Conservation (phyloP, 2,888 invertebrate genomes). For the Octonoba sinensis region DNA sequence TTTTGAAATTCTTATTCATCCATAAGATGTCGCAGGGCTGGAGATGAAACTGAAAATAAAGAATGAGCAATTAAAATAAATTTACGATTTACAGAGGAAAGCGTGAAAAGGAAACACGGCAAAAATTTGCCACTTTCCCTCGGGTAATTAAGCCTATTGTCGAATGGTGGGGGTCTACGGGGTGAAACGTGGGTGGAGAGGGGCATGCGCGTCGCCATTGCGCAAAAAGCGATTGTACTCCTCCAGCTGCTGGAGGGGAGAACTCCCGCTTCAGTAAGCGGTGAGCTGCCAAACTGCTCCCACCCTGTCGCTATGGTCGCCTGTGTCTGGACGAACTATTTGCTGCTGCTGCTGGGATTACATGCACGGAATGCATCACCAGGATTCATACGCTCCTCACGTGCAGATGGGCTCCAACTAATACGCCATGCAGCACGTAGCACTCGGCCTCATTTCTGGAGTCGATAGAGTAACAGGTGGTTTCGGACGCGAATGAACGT, state of each 20-base stretch:
- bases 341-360: background rate
- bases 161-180: background rate
- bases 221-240: conserved; percentile 19
- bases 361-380: background rate
- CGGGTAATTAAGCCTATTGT: conserved; percentile 51
- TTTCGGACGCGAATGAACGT: too few relatives aligned
- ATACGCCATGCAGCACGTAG: too few relatives aligned
- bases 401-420: too few relatives aligned
- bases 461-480: too few relatives aligned
- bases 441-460: too few relatives aligned
- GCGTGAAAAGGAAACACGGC: conserved; percentile 39
- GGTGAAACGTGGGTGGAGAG: background rate
- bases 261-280: conserved; percentile 26
- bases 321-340: background rate
- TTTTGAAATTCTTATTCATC: background rate
- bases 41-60: background rate
- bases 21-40: background rate
- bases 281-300: conserved; percentile 2
- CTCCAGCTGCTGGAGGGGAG: conserved; percentile 18
- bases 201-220: conserved; percentile 10
- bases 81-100: conserved; percentile 31
- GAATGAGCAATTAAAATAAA: conserved; percentile 35
- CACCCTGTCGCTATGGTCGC: conserved; percentile 23
- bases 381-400: too few relatives aligned
- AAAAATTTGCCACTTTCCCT: conserved; percentile 52